Conservation (phyloP, 2,888 invertebrate species). For the Epinotia nisella region DNA sequence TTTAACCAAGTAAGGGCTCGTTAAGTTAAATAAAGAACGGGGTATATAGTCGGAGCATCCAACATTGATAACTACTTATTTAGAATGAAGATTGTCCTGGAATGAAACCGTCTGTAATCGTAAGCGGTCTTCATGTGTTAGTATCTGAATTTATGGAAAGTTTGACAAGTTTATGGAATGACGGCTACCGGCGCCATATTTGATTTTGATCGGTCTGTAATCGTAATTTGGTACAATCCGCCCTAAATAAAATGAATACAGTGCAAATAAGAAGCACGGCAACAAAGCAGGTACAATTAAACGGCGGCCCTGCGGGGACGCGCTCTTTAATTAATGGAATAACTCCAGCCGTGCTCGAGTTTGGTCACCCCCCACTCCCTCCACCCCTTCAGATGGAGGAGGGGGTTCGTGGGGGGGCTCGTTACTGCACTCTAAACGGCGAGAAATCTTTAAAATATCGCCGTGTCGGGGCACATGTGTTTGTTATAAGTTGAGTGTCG, state of each 20-base stretch:
- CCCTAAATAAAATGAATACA: conserved; percentile 19
- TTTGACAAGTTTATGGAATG: no score
- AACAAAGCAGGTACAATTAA: conserved; percentile 45
- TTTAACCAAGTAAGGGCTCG: no score
- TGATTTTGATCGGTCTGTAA: no score
- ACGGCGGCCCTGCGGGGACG: conserved; percentile 54
- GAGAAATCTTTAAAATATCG: conserved; percentile 65
- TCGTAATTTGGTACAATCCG: no score
- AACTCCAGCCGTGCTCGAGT: conserved; percentile 64
- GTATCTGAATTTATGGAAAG: no score
- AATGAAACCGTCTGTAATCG: no score
- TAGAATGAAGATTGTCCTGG: no score
- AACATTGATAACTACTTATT: no score
- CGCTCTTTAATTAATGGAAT: conserved; percentile 81
- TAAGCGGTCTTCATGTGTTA: no score
- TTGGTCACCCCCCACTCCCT: conserved; percentile 50
- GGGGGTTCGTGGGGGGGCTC: conserved; percentile 24
- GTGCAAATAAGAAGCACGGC: conserved; percentile 38
- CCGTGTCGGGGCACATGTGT: conserved; percentile 57
- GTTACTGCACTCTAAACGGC: conserved; percentile 46
- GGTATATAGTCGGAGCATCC: no score
- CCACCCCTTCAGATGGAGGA: conserved; percentile 31
- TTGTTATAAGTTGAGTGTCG: conserved; percentile 49
- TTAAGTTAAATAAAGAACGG: no score
- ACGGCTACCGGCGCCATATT: no score